Base-by-base conservation (phyloP, 2,888 invertebrate species). In the Cryptus armator region DNA sequence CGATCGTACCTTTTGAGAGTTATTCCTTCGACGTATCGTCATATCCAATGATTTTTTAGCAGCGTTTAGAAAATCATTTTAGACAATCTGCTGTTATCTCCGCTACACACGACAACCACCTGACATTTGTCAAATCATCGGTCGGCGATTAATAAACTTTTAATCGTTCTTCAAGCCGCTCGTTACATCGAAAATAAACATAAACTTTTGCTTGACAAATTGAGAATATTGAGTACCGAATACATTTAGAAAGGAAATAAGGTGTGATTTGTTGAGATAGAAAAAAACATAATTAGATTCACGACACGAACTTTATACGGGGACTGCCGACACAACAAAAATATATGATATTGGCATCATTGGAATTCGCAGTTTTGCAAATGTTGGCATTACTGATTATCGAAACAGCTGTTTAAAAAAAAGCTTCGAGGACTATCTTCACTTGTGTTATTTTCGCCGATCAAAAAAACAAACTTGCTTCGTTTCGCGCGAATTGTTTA, bases 381-480 rank as follows among this genome's bases (percentile, higher is more conserved):
- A 19, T 53, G 53, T 16, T 53, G n/a, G 53, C 53, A 53, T 7
- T 16, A 53, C 53, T 53, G 53, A 53, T 53, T 16, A 16, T 19
- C 16, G 19, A 19, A 53, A 48, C 68, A 48, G 68, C 68, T 29
- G 68, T 29, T 46, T 2, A n/a, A 48, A 9, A 68, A 24, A 68
- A 14, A 9, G n/a, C 53, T 53, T 16, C 37, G 37, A 19, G 68
- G 68, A 46, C 48, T 68, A 68, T 48, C 48, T 68, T 68, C 48
- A 9, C 14, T 68, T 16, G 68, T 68, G 9, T 68, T 19, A 37
- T 32, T 48, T 29, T 32, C 24, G 48, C 4, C 2, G 14, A 51
- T 16, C 53, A 53, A 48, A n/a, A n/a, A 24, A 48, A 7, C 0
- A 48, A 68, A 48, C 19, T 14, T 1, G 9, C 14, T 5, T 12